Evolutionary conservation across 2,797 vertebrate species (phyloP), one percentile per base, ranked within the genome.

Genomic region (Onychomys torridus): DNA sequence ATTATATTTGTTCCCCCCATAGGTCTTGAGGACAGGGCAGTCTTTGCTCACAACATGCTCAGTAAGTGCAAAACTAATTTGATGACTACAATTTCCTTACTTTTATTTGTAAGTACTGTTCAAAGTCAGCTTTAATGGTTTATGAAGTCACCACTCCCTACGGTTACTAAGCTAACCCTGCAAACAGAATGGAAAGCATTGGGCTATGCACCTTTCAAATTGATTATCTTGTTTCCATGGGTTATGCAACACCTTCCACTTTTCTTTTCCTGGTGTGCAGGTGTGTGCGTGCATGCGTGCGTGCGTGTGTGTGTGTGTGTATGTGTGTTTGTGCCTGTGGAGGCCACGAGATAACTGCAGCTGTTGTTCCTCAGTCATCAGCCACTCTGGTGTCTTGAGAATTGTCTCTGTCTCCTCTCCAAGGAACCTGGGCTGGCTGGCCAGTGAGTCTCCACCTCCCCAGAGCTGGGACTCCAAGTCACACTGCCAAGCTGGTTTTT

Each of bases 11-110:
- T 59, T 49, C 63, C 19, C 65, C 16, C 21, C 29, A 86, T 83
- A 75, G 10, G 57, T 84, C 27, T 55, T 82, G 32, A 76, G 13
- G 73, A 76, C 55, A 81, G 37, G 29, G n/a, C 34, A 76, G 6
- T 79, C 84, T 96, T 82, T 61, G 55, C 6, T 97, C 14, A 43
- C 27, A 67, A 12, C 49, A 59, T 5, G 71, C n/a, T 90, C 77
- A 95, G 87, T 96, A 96, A 89, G 91, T 46, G 13, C 67, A 86
- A 71, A 84, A 78, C 32, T 78, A 37, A 37, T 34, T 37, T 87
- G 67, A 73, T 93, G 65, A 73, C 11, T 46, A 63, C 8, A 93
- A 61, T 71, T 59, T 37, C 37, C 91, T 63, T 88, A 75, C 71
- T 92, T 84, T 82, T 46, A 67, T 13, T 93, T 86, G 55, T 92